These are phyloP conservation scores for Apamea sordens DNA, from an alignment of 2,888 invertebrate species.

Conservation along the genomic window DNA sequence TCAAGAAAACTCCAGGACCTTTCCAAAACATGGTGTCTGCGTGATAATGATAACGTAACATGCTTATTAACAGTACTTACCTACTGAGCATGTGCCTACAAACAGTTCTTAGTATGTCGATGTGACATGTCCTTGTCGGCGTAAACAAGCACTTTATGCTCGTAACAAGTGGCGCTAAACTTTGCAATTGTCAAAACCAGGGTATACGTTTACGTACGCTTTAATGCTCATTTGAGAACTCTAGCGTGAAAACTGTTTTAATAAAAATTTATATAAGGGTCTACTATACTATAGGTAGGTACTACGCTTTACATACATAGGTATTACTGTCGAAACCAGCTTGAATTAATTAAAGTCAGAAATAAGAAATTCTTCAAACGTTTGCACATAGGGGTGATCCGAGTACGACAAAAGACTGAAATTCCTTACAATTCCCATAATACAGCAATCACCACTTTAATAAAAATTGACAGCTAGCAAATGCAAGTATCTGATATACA, in stretches of 20 bases:
- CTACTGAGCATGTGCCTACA: background rate
- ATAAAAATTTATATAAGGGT: background rate
- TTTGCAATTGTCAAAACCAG: constrained; percentile 30
- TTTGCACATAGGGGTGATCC: background rate
- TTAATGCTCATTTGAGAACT: constrained; percentile 9
- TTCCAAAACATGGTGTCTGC: background rate
- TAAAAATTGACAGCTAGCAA: constrained; percentile 73
- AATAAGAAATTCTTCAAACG: background rate
- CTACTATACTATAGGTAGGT: too few species aligned
- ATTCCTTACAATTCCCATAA: constrained; percentile 17
- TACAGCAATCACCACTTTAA: constrained; percentile 58
- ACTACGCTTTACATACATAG: background rate
- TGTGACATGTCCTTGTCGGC: constrained; percentile 27
- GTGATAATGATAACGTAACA: constrained; percentile 15
- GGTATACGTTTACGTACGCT: constrained; percentile 11
- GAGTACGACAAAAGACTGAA: background rate
- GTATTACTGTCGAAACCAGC: background rate
- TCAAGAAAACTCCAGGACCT: background rate
- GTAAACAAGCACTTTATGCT: constrained; percentile 19
- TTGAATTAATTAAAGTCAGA: background rate
- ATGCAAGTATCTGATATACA: constrained; percentile 57
- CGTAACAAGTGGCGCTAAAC: constrained; percentile 38
- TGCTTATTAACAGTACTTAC: background rate
- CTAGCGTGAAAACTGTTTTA: background rate
- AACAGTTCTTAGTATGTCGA: constrained; percentile 10